Conservation (phyloP, 2,113 vertebrate genomes). For the Neogobius melanostomus region DNA sequence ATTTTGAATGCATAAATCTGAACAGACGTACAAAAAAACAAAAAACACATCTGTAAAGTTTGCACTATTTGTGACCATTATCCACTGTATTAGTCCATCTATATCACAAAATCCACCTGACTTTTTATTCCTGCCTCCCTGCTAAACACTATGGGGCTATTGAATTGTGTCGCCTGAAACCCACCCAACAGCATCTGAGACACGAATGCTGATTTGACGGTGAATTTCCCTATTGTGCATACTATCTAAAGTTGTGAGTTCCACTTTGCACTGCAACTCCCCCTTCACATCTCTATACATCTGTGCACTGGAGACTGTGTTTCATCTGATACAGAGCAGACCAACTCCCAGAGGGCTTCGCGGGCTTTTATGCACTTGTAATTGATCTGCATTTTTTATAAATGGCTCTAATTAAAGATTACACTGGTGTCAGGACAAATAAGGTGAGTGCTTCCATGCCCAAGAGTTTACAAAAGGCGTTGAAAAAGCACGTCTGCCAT, state of each 20-base stretch:
- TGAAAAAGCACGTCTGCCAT: conserved; percentile 15
- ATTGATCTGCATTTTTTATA: conserved; percentile 12
- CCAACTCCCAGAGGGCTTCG: conserved; percentile 8
- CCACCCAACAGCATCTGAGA: background rate
- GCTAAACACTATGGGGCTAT: too few relatives aligned
- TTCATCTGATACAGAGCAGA: conserved; percentile 17
- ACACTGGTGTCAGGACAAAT: conserved; percentile 13
- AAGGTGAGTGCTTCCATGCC: conserved; percentile 3
- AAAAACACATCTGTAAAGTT: too few relatives aligned
- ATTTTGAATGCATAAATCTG: too few relatives aligned
- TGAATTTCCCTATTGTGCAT: background rate
- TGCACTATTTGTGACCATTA: too few relatives aligned
- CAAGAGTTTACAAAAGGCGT: conserved; percentile 4
- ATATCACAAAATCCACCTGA: too few relatives aligned
- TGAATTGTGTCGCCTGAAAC: background rate
- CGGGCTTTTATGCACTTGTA: conserved; percentile 6
- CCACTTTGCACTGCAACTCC: background rate
- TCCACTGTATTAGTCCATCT: too few relatives aligned
- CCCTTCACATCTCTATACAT: conserved; percentile 6
- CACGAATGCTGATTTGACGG: background rate
- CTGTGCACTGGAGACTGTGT: conserved; percentile 11
- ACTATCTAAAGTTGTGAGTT: background rate
- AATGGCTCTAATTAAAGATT: conserved; percentile 12
- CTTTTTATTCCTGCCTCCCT: too few relatives aligned
- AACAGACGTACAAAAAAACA: too few relatives aligned